Base-by-base conservation (phyloP, 1,140 invertebrate genomes). In the Drosophila subobscura region DNA sequence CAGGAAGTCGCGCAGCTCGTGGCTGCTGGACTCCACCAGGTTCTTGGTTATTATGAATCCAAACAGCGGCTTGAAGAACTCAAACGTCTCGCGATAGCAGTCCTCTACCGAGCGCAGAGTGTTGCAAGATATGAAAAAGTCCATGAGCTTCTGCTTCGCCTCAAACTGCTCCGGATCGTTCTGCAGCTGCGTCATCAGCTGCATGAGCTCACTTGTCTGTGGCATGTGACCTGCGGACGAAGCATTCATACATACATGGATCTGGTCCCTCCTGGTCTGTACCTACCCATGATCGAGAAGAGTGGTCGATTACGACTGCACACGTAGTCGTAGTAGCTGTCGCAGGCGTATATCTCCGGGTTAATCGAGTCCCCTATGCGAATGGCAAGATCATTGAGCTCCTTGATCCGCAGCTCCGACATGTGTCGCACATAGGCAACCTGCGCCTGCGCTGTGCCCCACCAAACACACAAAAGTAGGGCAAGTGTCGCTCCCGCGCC, bases 41-140 rank as follows among this genome's bases (percentile, higher is more conserved):
- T 91, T 76, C 25, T 85, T 89, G 20, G 70, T 90, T 2, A 91
- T 74, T 3, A 91, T 90, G 41, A 90, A 91, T 8, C 86, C 90
- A 6, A 91, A 91, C 0, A 91, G 40, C 2, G 90, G 90, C 47
- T 79, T 89, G 8, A 91, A 91, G 44, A 83, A 91, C 44, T 90
- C 86, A n/a, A 89, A 91, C 1, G 83, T 76, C 55, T 91, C 77
- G 1, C 86, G 83, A 63, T 91, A 91, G 22, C 90, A 91, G 40
- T 91, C 90, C n/a, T 91, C 85, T 27, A 91, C 23, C 2, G 63
- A 51, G 27, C 81, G 89, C 0, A 67, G 44, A 0, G 51, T 61
- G 45, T 89, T 90, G 57, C 90, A 91, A 4, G 90, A 91, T 0
- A 91, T 79, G 41, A 91, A 90, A 6, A 91, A 91, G 25, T 89